A percentile compares a stretch with the other conserved stretches of the same genome.
Evolutionary conservation across 2,113 vertebrate genomes (phyloP).

Genomic region (Hippolais icterina): DNA sequence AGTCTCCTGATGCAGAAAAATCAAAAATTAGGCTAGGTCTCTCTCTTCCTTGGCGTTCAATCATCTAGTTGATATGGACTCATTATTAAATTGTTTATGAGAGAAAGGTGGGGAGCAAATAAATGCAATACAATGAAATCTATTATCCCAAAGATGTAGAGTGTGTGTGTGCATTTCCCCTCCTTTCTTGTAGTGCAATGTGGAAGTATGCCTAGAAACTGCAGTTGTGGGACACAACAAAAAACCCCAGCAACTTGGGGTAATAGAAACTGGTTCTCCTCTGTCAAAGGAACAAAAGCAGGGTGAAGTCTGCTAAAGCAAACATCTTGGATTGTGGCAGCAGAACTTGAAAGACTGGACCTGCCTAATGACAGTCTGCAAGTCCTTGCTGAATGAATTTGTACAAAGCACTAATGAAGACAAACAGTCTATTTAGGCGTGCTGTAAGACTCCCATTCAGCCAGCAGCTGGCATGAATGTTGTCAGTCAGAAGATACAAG

Average conservation of each 20-base stretch:
- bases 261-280: background rate
- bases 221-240: rapidly evolving
- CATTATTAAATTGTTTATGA: background rate
- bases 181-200: background rate
- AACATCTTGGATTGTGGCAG: background rate
- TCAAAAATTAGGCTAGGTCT: background rate
- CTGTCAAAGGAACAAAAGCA: background rate
- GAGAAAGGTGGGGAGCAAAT: background rate
- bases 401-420: conserved; percentile 66
- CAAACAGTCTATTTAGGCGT: conserved; percentile 55
- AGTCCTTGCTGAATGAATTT: conserved; percentile 35
- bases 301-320: background rate
- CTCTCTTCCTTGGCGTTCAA: background rate
- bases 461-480: conserved; percentile 60
- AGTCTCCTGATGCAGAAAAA: background rate
- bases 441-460: conserved; percentile 66
- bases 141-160: background rate
- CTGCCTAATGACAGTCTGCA: background rate
- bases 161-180: background rate
- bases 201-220: background rate
- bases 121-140: background rate
- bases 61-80: background rate
- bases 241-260: background rate
- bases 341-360: conserved; percentile 31
- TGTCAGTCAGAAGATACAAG: conserved; percentile 61